Evolutionary conservation across 1,140 invertebrate genomes (phyloP), one percentile per base, ranked within the genome.

Genomic region (Hycleus cichorii): DNA sequence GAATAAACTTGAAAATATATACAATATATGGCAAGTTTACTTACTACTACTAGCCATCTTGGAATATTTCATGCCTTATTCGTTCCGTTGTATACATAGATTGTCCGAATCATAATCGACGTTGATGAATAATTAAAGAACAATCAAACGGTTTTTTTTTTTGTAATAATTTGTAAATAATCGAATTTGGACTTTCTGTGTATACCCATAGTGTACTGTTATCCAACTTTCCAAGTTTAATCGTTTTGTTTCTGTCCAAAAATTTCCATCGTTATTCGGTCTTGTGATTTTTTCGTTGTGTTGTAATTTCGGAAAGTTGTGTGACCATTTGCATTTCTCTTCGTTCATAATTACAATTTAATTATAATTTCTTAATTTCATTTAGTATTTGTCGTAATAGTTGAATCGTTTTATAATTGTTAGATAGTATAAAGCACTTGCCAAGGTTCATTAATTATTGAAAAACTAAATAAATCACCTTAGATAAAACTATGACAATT

Each of bases 11-110:
- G 39, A 42, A 53, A 53, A 27, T 53, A 53, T 52, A 52, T 53
- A 53, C 51, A 53, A 53, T 53, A 53, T 53, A 53, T 53, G 51
- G 51, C 51, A 53, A 53, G 51, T 53, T 53, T 53, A 53, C 51
- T 53, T 53, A 53, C 32, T 32, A 53, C 32, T 32, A 32, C 51
- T 53, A 46, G 51, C 51, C 51, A 53, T 53, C 51, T 46, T 53
- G 44, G 27, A 45, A 38, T 32, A 27, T 53, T 48, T 53, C 51
- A 53, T 46, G 51, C 51, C 51, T 53, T 53, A 53, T 46, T 42
- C 12, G 44, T 53, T 53, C 42, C 43, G 18, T 53, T 45, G 51
- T 53, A 53, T 53, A 53, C 51, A 53, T 42, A 8, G 51, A 53
- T 27, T 46, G 51, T 53, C 42, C 51, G 45, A 39, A 45, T 18